phyloP scores from a whole-genome alignment of 2,113 vertebrate species.

The Triplophysa rosa region DNA sequence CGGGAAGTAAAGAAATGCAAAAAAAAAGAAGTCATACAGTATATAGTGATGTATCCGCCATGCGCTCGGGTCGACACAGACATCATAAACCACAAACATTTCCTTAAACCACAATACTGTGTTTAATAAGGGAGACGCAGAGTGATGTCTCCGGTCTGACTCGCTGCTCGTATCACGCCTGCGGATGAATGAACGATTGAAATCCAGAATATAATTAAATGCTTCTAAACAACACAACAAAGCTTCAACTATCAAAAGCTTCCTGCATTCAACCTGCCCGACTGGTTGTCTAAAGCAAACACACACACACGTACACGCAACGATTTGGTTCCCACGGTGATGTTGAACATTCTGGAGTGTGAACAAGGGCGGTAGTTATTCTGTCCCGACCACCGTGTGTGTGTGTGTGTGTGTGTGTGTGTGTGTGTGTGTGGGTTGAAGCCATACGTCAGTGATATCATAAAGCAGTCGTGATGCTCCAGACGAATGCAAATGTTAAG shows the following conservation, averaged over 20 bases:
- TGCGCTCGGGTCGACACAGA: constrained; percentile 38
- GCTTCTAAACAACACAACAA: constrained; percentile 22
- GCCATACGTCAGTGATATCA: background rate
- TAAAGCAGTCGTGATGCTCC: background rate
- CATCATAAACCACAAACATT: constrained; percentile 42
- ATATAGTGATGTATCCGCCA: constrained; percentile 6
- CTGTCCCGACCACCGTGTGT: constrained; percentile 51
- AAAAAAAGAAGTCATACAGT: constrained; percentile 30
- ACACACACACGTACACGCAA: background rate
- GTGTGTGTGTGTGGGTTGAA: constrained; percentile 23
- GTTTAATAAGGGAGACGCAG: constrained; percentile 11
- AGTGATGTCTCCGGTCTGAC: constrained; percentile 37
- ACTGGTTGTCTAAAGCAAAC: constrained; percentile 53
- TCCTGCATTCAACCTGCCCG: constrained; percentile 50
- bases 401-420: constrained; percentile 3
- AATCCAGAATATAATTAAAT: constrained; percentile 55
- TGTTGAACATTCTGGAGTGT: constrained; percentile 46
- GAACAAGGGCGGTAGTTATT: constrained; percentile 67
- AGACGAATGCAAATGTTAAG: constrained; percentile 2
- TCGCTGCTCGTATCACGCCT: constrained; percentile 1
- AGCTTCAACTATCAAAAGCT: constrained; percentile 33
- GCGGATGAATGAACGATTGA: constrained; percentile 24
- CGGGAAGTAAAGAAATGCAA: background rate
- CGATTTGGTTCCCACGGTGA: constrained; percentile 66
- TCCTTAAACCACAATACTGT: constrained; percentile 10